These are phyloP conservation scores for Osmoderma eremita DNA, from an alignment of 2,888 invertebrate species.

Conservation along the genomic window DNA sequence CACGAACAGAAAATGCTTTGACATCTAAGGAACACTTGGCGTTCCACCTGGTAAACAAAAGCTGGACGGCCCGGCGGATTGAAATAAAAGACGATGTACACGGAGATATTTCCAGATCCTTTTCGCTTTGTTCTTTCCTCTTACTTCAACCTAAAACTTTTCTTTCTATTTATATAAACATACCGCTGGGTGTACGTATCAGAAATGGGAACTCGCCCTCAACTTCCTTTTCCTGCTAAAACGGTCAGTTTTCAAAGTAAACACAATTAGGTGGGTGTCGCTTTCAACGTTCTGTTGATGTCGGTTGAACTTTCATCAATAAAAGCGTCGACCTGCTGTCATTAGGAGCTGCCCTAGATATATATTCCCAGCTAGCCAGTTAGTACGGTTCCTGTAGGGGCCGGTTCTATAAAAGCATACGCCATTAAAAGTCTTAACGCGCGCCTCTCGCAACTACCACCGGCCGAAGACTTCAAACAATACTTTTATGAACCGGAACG, in stretches of 20 bases:
- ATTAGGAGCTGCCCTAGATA: conserved; percentile 28
- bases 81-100: conserved; percentile 11
- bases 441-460: neutral
- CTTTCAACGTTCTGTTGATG: conserved; percentile 33
- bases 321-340: conserved; percentile 36
- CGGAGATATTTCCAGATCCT: neutral
- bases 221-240: neutral
- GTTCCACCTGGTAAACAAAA: too few species aligned
- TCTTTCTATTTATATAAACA: conserved; percentile 3
- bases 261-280: conserved; percentile 45
- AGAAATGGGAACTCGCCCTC: neutral
- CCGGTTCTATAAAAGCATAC: conserved; percentile 8
- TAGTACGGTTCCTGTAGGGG: neutral
- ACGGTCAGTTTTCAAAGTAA: conserved; percentile 45
- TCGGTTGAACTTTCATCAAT: conserved; percentile 45
- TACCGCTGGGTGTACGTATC: neutral
- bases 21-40: neutral
- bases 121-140: neutral
- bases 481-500: conserved; percentile 36
- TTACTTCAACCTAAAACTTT: neutral
- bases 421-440: conserved; percentile 31
- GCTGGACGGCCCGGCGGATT: conserved; percentile 6
- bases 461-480: conserved; percentile 32
- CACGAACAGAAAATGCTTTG: too few species aligned
- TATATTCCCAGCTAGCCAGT: conserved; percentile 1